A percentile compares a stretch with the other conserved stretches of the same genome.
phyloP scores from a whole-genome alignment of 92 coral and sea anemone species.

The Porites cylindrica region DNA sequence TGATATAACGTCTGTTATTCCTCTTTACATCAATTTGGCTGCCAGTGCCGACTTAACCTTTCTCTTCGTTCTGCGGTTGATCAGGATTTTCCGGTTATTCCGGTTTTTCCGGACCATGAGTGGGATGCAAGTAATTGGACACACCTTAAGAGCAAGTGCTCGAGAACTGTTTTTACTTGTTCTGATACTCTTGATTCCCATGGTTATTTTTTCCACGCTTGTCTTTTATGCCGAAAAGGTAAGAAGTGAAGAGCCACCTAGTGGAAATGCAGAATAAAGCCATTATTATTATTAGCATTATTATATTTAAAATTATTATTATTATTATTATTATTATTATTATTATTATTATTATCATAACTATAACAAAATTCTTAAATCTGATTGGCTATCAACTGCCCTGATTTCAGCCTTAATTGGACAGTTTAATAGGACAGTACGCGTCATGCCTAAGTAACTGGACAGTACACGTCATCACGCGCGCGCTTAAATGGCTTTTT shows the following conservation, averaged over 20 bases:
- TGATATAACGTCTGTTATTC: constrained; percentile 90
- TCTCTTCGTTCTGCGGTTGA: constrained; percentile 92
- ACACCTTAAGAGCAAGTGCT: constrained; percentile 97
- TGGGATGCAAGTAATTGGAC: constrained; percentile 99
- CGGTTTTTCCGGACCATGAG: constrained; percentile 99
- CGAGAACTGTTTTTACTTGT: constrained; percentile 89
- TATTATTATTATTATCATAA: too few species aligned
- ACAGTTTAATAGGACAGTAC: too few species aligned
- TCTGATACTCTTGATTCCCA: constrained; percentile 89
- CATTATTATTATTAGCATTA: too few species aligned
- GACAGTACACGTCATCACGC: too few species aligned
- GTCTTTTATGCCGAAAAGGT: constrained; percentile 91
- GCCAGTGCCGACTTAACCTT: constrained; percentile 53
- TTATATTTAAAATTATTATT: too few species aligned
- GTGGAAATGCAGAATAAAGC: too few species aligned
- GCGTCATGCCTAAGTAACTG: too few species aligned
- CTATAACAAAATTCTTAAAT: too few species aligned
- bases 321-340: too few species aligned
- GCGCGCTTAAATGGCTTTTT: too few species aligned
- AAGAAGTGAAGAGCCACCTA: not conserved
- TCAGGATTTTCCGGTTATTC: constrained; percentile 97
- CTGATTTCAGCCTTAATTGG: too few species aligned
- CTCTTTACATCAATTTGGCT: constrained; percentile 83
- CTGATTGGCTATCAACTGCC: too few species aligned
- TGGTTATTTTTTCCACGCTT: constrained; percentile 98